phyloP scores from a whole-genome alignment of 2,113 vertebrate genomes.

The Gadus chalcogrammus region DNA sequence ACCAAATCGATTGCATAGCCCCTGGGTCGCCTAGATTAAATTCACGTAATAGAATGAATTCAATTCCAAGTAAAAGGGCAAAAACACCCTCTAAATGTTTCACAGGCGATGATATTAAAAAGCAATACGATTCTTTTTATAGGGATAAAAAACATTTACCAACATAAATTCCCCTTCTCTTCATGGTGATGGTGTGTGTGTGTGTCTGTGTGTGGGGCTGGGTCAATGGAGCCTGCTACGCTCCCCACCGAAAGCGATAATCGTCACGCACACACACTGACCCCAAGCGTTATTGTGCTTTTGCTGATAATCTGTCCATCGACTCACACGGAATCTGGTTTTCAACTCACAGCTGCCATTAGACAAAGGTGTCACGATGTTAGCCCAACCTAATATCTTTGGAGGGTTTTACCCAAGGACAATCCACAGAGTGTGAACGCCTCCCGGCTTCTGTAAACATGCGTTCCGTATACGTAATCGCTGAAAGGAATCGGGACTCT shows the following conservation, averaged over 20 bases:
- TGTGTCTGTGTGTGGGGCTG: neutral
- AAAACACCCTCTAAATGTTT: constrained; percentile 62
- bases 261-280: no score
- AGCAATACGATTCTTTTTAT: constrained; percentile 63
- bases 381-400: no score
- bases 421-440: neutral
- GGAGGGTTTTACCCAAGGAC: neutral
- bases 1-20: constrained; percentile 60
- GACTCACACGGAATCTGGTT: no score
- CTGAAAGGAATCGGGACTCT: neutral
- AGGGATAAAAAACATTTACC: constrained; percentile 36
- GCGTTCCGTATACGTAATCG: neutral
- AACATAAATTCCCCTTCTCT: constrained; percentile 43
- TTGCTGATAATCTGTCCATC: no score
- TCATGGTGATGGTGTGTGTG: constrained; percentile 14
- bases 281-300: no score
- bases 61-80: constrained; percentile 73
- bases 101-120: constrained; percentile 71
- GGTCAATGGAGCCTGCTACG: no score
- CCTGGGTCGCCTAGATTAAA: constrained; percentile 61
- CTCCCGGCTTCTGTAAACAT: no score
- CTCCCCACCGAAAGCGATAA: no score
- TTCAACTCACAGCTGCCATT: no score
- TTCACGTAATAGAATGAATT: constrained; percentile 71
- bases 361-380: no score